Evolutionary conservation across 2,113 vertebrate genomes (phyloP).

Genomic region (Symphodus melops): DNA sequence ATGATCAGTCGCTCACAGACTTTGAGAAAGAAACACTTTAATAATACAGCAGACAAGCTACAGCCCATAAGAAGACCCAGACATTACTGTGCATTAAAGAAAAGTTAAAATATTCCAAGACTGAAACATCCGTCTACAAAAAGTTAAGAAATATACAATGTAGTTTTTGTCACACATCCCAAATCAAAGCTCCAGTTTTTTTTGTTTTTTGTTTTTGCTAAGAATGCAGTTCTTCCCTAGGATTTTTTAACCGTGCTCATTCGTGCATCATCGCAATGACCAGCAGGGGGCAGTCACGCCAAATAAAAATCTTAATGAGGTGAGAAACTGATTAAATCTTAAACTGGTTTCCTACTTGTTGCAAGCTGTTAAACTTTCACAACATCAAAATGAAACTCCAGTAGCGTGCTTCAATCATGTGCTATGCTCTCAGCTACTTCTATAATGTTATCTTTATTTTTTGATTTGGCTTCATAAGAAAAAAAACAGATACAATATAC

Average conservation of each 20-base stretch:
- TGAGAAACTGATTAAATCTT: too few species aligned
- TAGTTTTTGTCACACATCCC: too few species aligned
- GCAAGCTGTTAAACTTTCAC: too few species aligned
- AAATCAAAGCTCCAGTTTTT: too few species aligned
- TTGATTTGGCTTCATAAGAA: not conserved
- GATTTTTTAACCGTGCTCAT: not conserved
- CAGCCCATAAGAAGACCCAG: not conserved
- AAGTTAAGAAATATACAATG: not conserved
- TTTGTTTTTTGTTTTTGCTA: too few species aligned
- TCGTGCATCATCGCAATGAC: not conserved
- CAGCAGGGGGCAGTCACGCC: conserved; percentile 17
- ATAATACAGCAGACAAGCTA: not conserved
- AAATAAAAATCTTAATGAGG: too few species aligned
- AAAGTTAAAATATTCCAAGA: not conserved
- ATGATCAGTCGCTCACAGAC: not conserved
- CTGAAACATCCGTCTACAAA: not conserved
- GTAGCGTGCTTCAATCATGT: too few species aligned
- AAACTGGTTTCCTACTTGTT: too few species aligned
- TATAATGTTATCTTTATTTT: too few species aligned
- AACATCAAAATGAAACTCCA: too few species aligned
- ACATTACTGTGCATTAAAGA: not conserved
- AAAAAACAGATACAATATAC: not conserved
- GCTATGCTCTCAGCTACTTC: too few species aligned
- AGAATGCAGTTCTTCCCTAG: not conserved
- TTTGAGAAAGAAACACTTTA: conserved; percentile 4